phyloP scores from a whole-genome alignment of 2,888 invertebrate species.

The Oasisia sp. region DNA sequence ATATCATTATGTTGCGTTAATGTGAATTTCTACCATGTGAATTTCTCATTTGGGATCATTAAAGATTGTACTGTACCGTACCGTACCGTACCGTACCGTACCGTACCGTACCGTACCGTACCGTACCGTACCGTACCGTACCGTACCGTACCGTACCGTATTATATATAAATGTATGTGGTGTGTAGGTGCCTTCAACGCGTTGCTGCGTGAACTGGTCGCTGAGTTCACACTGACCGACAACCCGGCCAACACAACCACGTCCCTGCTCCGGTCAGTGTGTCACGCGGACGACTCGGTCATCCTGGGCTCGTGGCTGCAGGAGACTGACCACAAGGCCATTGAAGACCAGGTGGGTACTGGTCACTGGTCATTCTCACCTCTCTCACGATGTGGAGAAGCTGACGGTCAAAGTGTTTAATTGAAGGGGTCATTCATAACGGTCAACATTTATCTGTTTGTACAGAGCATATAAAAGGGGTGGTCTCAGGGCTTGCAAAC shows the following conservation, averaged over 20 bases:
- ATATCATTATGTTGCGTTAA: too few species aligned
- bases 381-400: not conserved
- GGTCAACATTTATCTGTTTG: too few species aligned
- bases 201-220: slow-evolving; percentile 86
- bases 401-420: not conserved
- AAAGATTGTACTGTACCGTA: too few species aligned
- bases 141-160: too few species aligned
- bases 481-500: too few species aligned
- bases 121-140: too few species aligned
- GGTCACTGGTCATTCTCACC: not conserved
- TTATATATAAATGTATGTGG: not conserved
- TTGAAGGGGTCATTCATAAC: not conserved
- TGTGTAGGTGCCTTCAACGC: slow-evolving; percentile 76
- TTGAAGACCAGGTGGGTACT: slow-evolving; percentile 90
- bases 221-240: slow-evolving; percentile 94
- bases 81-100: too few species aligned
- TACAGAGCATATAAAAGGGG: too few species aligned
- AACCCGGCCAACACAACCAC: slow-evolving; percentile 88
- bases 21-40: too few species aligned
- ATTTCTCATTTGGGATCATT: too few species aligned
- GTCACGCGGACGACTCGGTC: slow-evolving; percentile 89
- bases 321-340: slow-evolving; percentile 94
- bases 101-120: too few species aligned
- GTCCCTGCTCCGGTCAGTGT: slow-evolving; percentile 82
- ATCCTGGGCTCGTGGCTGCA: slow-evolving; percentile 94